Base-by-base conservation (phyloP, 2,113 vertebrate genomes). In the Seriola quinqueradiata region DNA sequence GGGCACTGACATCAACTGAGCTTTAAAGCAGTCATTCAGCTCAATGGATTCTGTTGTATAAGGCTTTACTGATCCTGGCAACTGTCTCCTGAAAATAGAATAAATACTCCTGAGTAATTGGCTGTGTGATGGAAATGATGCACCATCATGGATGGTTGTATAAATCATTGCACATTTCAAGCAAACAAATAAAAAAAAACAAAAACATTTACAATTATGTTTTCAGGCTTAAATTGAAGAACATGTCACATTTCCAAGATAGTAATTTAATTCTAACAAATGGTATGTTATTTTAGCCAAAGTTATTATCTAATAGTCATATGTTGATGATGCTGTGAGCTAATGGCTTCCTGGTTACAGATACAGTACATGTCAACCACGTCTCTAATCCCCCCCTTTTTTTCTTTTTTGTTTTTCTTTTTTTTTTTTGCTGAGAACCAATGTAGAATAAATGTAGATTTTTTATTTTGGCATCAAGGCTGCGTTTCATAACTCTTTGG, bases 401-500 rank as follows among this genome's bases (percentile, higher is more conserved):
- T 38, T 38, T 38, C 8, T 38, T 38, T 38, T 38, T 42, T 42
- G n/a, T n/a, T n/a, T n/a, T n/a, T 38, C 8, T 38, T 38, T 42
- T 42, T 42, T 44, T 44, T 76, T 81, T 42, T 82, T 70, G 44
- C 28, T 10, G n/a, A 19, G 34, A 81, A 65, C 74, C 65, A 36
- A 1, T 70, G 70, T 23, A 36, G 28, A 65, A 76, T 76, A 77
- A 83, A 85, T 75, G 52, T 70, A 34, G 23, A 78, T 80, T 76
- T 75, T 69, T 64, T 52, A 32, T 77, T 79, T 81, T 84, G 73
- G 85, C 25, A 70, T 71, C 21, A 25, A 59, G 44, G 25, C 79
- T 59, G 70, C 23, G 60, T 81, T 79, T 81, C 48, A 28, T 84
- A 77, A 85, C 63, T 57, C 70, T 82, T 32, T 64, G 67, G 68